Evolutionary conservation across 2,888 invertebrate genomes (phyloP), one percentile per base, ranked within the genome.

Genomic region (Epirrita christyi): DNA sequence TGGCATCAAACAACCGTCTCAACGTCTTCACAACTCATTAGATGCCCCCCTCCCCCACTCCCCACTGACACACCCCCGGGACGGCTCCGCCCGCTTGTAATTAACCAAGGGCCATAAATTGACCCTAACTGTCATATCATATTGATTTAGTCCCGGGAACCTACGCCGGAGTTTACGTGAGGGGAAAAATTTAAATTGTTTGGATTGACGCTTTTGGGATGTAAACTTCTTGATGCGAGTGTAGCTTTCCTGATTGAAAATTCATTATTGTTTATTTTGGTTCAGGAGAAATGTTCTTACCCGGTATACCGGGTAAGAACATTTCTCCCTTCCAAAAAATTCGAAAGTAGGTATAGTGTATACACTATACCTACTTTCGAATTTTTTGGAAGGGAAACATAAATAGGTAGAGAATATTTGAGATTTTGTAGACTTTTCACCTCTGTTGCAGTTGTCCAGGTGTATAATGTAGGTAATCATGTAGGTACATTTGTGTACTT

Each of bases 121-220:
- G 92, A 90, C 89, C 89, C 86, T 86, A 88, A 91, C 92, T 92
- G 92, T 92, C 92, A 91, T 92, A 92, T 92, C 89, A 92, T 92
- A 92, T 92, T 91, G 92, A 92, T 92, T 92, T 92, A 92, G 91
- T 86, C 90, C 83, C 88, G 82, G 72, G 82, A 75, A 66, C 63
- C 75, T 73, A 73, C 77, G 79, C 75, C 75, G 65, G 76, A 82
- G 76, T 80, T 81, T 79, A 76, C 79, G 72, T 59, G 59, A 54
- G 76, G 73, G 63, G 75, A 78, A 80, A 81, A 81, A 67, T 67
- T 67, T 62, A 65, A 67, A 65, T 62, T 77, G 76, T 76, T 78
- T 71, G 75, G 78, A 81, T 76, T 82, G 80, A 80, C 73, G 79
- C 68, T 75, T 75, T 71, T 70, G 73, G 72, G 73, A 70, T 68